Evolutionary conservation across 1,140 invertebrate genomes (phyloP).

Genomic region (Anoplophora glabripennis): DNA sequence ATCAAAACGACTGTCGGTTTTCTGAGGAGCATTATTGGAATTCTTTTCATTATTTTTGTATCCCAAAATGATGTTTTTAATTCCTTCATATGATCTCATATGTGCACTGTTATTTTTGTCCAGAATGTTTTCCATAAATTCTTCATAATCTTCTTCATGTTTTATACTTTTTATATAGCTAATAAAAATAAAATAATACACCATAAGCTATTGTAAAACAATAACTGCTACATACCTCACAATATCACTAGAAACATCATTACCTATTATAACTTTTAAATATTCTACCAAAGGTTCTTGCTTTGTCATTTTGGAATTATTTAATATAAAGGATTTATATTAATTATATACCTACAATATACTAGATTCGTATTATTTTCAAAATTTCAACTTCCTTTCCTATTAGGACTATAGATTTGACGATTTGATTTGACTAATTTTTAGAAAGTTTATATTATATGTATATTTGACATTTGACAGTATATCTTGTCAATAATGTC

Average conservation of each 20-base stretch:
- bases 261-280: slow-evolving; percentile 7
- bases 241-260: slow-evolving; percentile 51
- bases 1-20: slow-evolving; percentile 2
- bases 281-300: slow-evolving; percentile 3
- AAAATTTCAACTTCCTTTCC: no score
- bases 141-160: slow-evolving; percentile 64
- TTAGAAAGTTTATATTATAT: no score
- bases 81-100: slow-evolving; percentile 61
- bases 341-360: no score
- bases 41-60: slow-evolving; percentile 16
- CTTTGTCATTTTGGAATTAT: no score
- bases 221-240: slow-evolving; percentile 49
- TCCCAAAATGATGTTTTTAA: slow-evolving; percentile 55
- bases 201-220: slow-evolving; percentile 14
- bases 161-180: slow-evolving; percentile 66
- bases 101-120: slow-evolving; percentile 63
- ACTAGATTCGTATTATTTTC: no score
- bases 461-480: no score
- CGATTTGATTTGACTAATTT: no score
- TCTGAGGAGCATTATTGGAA: slow-evolving; percentile 1
- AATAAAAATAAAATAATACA: slow-evolving; percentile 62
- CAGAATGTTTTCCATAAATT: slow-evolving; percentile 66
- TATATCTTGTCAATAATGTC: no score
- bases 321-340: no score
- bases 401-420: no score